phyloP scores from a whole-genome alignment of 2,888 invertebrate genomes.

The Drosophila kanekoi region DNA sequence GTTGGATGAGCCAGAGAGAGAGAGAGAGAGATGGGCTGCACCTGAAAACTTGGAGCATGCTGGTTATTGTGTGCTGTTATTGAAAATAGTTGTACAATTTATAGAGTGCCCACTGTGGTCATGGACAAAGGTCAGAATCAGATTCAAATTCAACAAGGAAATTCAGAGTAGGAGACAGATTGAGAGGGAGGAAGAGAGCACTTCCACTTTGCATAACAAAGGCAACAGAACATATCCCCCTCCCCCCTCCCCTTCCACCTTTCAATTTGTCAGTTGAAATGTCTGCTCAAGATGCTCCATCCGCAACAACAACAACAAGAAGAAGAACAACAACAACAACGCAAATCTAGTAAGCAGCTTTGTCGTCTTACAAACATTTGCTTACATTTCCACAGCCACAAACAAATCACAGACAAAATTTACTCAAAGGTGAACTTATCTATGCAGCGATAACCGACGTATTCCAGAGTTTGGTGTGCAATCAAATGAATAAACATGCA shows the following conservation, averaged over 20 bases:
- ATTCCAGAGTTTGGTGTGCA: constrained; percentile 18
- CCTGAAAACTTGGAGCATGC: constrained; percentile 42
- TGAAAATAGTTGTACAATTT: constrained; percentile 82
- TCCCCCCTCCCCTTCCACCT: no score
- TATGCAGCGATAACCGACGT: constrained; percentile 33
- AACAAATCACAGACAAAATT: constrained; percentile 63
- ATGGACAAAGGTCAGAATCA: constrained; percentile 51
- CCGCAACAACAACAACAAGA: constrained; percentile 18
- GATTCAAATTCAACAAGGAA: no score
- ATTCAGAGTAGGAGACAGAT: neutral
- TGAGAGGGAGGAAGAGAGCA: constrained; percentile 4
- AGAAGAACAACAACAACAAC: constrained; percentile 15
- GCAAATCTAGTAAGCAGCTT: constrained; percentile 73
- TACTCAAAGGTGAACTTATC: constrained; percentile 50
- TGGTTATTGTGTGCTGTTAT: constrained; percentile 62
- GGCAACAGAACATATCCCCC: constrained; percentile 57
- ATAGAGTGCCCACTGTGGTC: constrained; percentile 54
- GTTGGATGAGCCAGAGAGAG: neutral
- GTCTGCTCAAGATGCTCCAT: constrained; percentile 72
- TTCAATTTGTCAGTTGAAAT: constrained; percentile 80
- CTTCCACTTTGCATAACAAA: constrained; percentile 74
- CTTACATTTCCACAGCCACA: constrained; percentile 61
- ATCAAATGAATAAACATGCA: constrained; percentile 25
- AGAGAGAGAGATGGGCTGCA: neutral
- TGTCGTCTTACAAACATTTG: constrained; percentile 73